These are phyloP conservation scores for Arvicanthis niloticus DNA, from an alignment of 2,113 vertebrate genomes.

Conservation along the genomic window DNA sequence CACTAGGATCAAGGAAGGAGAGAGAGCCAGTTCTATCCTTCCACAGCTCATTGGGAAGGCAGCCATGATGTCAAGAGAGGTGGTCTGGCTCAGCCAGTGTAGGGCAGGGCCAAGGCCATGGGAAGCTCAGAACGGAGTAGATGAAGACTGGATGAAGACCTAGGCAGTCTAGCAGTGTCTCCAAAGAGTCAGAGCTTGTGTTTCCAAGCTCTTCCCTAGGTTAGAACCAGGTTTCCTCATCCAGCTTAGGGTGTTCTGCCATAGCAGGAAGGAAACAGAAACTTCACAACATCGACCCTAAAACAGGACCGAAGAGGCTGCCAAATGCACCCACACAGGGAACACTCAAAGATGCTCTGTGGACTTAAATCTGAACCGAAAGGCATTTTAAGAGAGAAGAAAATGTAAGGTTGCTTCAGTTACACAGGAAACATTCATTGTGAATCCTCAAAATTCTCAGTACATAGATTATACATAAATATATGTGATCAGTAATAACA, in stretches of 20 bases:
- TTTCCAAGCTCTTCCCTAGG: neutral
- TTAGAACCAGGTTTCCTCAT: neutral
- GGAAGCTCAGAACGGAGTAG: neutral
- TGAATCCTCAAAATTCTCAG: neutral
- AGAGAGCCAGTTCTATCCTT: neutral
- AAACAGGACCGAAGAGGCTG: neutral
- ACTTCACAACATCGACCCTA: neutral
- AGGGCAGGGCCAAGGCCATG: neutral
- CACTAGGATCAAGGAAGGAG: neutral
- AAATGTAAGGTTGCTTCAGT: neutral
- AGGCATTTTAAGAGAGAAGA: slow-evolving; percentile 25
- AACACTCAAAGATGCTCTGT: neutral
- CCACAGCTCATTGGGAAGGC: neutral
- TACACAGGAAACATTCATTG: neutral
- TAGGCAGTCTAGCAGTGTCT: neutral
- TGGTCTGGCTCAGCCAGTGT: neutral
- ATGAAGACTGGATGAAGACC: neutral
- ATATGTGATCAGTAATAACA: neutral
- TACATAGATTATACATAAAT: neutral
- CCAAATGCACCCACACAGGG: neutral
- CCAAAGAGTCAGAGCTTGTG: neutral
- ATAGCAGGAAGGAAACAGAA: neutral
- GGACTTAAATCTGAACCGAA: neutral
- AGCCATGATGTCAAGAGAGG: neutral
- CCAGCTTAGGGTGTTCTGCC: neutral